phyloP scores from a whole-genome alignment of 2,113 vertebrate genomes.

The Microtus richardsoni region DNA sequence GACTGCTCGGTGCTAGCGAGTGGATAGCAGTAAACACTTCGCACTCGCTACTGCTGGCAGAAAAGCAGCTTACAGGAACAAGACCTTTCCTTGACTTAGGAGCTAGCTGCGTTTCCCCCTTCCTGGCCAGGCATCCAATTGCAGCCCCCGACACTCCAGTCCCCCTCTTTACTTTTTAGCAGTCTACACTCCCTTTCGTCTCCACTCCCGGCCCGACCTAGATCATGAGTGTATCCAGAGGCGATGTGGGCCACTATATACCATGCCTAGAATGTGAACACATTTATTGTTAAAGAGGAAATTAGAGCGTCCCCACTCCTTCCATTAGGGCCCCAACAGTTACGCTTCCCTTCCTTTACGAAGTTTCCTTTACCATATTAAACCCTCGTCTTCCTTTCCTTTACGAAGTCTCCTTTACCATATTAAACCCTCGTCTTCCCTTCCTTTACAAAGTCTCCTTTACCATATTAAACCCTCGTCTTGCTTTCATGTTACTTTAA shows the following conservation, averaged over 20 bases:
- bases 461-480: conserved; percentile 57
- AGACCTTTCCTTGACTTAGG: conserved; percentile 23
- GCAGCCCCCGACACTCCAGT: background rate
- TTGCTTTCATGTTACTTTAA: conserved; percentile 76
- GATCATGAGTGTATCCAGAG: conserved; percentile 15
- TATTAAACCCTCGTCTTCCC: conserved; percentile 61
- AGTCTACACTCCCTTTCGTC: conserved; percentile 46
- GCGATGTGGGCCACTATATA: background rate
- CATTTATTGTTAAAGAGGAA: conserved; percentile 53
- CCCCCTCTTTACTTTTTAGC: conserved; percentile 10
- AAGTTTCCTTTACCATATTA: conserved; percentile 65
- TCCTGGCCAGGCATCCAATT: background rate
- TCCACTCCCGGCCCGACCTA: background rate
- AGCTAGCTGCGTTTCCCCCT: conserved; percentile 10
- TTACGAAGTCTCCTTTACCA: conserved; percentile 66
- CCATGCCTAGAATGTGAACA: background rate
- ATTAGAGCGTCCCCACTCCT: conserved; percentile 48
- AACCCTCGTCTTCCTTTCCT: conserved; percentile 62
- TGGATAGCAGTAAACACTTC: conserved; percentile 32
- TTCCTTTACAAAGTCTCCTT: conserved; percentile 68
- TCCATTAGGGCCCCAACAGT: conserved; percentile 63
- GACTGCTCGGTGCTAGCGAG: background rate
- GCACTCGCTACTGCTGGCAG: background rate
- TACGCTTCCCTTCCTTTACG: conserved; percentile 62
- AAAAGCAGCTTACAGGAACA: background rate